Evolutionary conservation across 2,113 vertebrate species (phyloP).

Genomic region (Halichoeres trimaculatus): DNA sequence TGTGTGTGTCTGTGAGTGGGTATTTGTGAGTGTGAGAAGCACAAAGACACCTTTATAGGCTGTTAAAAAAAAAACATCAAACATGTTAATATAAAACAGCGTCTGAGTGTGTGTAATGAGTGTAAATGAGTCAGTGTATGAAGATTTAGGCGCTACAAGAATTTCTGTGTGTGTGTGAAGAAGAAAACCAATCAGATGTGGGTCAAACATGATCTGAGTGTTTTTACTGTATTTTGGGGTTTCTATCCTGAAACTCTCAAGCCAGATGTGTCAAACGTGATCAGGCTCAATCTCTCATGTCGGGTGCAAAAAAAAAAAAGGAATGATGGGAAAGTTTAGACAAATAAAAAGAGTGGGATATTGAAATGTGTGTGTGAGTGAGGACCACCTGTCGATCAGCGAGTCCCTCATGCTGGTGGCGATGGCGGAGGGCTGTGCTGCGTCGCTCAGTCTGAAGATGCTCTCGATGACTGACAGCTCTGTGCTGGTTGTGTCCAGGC

Average conservation of each 20-base stretch:
- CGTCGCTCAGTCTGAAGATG: conserved; percentile 91
- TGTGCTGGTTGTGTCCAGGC: conserved; percentile 96
- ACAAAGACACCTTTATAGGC: neutral
- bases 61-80: neutral
- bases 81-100: neutral
- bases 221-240: too few relatives aligned
- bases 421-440: conserved; percentile 91
- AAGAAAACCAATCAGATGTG: too few relatives aligned
- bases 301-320: neutral
- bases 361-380: too few relatives aligned
- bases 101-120: neutral
- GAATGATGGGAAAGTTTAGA: neutral
- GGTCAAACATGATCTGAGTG: neutral
- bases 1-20: neutral
- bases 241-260: fast-evolving
- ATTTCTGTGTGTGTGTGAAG: too few relatives aligned
- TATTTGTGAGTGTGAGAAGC: too few relatives aligned
- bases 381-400: conserved; percentile 92
- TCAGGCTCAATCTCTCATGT: neutral
- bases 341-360: too few relatives aligned
- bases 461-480: conserved; percentile 98
- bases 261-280: neutral
- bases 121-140: neutral
- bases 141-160: neutral
- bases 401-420: conserved; percentile 97